These are phyloP conservation scores for Drosophila albomicans DNA, from an alignment of 1,140 invertebrate genomes.

Conservation along the genomic window DNA sequence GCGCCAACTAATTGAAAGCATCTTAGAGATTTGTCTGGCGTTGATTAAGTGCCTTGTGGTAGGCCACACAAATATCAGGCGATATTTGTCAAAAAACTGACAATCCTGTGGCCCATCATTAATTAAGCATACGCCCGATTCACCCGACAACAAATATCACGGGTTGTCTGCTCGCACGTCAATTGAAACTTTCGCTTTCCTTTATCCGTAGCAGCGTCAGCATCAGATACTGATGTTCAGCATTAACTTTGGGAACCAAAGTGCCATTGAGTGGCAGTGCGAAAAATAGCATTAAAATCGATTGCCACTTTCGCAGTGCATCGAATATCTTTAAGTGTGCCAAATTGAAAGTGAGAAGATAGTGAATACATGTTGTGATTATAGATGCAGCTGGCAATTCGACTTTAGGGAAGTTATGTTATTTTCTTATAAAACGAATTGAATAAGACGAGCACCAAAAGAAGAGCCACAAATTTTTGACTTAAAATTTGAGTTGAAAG, in stretches of 20 bases:
- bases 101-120: constrained; percentile 64
- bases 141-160: not conserved
- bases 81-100: constrained; percentile 71
- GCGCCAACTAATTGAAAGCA: constrained; percentile 72
- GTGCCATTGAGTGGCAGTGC: constrained; percentile 50
- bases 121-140: constrained; percentile 62
- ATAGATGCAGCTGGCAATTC: too few species aligned
- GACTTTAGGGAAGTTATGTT: too few species aligned
- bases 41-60: constrained; percentile 61
- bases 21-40: constrained; percentile 66
- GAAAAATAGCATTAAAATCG: constrained; percentile 55
- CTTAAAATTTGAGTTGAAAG: too few species aligned
- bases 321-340: constrained; percentile 23
- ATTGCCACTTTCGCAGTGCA: constrained; percentile 46
- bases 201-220: constrained; percentile 28
- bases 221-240: not conserved
- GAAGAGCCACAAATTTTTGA: too few species aligned
- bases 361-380: not conserved
- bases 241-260: constrained; percentile 31
- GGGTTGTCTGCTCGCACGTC: constrained; percentile 44
- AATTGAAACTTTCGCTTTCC: constrained; percentile 44
- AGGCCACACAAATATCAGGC: constrained; percentile 29
- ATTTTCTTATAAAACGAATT: too few species aligned
- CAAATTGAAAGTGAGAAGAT: not conserved
- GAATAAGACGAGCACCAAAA: too few species aligned